phyloP scores from a whole-genome alignment of 2,113 vertebrate genomes.

The Anguilla rostrata region DNA sequence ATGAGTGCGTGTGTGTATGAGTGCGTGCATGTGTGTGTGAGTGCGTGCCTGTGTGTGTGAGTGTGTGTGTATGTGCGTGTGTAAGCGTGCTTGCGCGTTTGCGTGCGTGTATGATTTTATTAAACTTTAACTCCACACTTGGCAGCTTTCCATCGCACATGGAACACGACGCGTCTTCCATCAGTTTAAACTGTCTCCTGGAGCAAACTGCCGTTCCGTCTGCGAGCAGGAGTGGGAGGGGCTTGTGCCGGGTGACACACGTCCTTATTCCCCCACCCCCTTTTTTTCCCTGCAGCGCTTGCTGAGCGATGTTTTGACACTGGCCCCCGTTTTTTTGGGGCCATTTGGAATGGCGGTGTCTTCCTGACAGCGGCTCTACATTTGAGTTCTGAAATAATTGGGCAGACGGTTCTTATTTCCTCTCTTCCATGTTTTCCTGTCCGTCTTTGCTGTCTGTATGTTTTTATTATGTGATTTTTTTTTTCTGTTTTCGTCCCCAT shows the following conservation, averaged over 20 bases:
- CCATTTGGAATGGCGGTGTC: slow-evolving; percentile 30
- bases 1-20: slow-evolving; percentile 23
- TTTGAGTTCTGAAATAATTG: slow-evolving; percentile 43
- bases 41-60: too few species aligned
- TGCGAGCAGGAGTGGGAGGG: slow-evolving; percentile 59
- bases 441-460: too few species aligned
- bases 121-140: too few species aligned
- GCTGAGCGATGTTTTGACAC: slow-evolving; percentile 53
- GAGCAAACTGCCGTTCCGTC: slow-evolving; percentile 75
- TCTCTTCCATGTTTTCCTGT: too few species aligned
- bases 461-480: not conserved
- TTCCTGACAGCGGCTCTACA: slow-evolving; percentile 45
- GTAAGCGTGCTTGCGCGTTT: too few species aligned
- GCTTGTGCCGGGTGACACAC: slow-evolving; percentile 62
- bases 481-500: not conserved
- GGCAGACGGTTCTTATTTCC: slow-evolving; percentile 15
- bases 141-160: slow-evolving; percentile 60
- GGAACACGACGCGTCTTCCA: slow-evolving; percentile 83
- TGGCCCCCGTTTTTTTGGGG: slow-evolving; percentile 38
- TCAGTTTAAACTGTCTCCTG: slow-evolving; percentile 80
- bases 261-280: slow-evolving; percentile 26
- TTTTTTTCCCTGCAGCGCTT: slow-evolving; percentile 30
- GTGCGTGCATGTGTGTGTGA: slow-evolving; percentile 8
- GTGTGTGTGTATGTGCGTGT: too few species aligned
- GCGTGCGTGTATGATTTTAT: too few species aligned